Evolutionary conservation across 30 jellyfish, hydroid and myxozoan genomes (phyloP), one percentile per base, ranked within the genome.

Genomic region (Aurelia coerulea): DNA sequence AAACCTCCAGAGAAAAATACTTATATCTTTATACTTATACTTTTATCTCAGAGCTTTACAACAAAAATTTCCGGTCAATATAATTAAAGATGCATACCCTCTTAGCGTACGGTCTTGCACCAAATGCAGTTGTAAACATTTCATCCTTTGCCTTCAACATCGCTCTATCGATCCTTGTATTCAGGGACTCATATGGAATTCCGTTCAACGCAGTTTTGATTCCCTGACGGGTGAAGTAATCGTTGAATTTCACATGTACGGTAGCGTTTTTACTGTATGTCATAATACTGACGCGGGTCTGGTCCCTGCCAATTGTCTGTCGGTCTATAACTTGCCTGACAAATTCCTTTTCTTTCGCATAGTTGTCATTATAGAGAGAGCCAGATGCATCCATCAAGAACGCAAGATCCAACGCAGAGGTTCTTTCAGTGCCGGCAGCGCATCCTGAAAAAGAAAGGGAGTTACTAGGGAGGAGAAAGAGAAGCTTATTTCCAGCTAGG

Each of bases 361-460:
- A 87, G 65, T 93, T 86, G 34, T 87, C 81, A 37, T 29, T 3
- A 73, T 74, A 81, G 35, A 88, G 79, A 6, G 98, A 93, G 65
- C 90, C 97, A 3, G 98, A 93, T 19, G 97, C 94, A 72, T 93
- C 97, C 90, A 87, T 74, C 90, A 93, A 19, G 76, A 93, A 93
- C 13, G 96, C 98, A 33, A 92, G 89, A 62, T 92, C 98, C 14
- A 89, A 65, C 7, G 95, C 56, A 4, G 56, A 46, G 15, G 56
- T 46, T 6, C 56, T 46, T 46, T 46, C 14, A 9, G 60, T 73
- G 8, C 29, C 80, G 2, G 63, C 64, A 8, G 63, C 51, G 62
- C 97, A 92, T 14, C 97, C 98, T 85, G 83, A 16, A 72, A n/a
- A 18, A 18, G 35, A 31, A 31, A 1, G 15, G 15, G 56, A 46